Evolutionary conservation across 37 sponge, comb jelly and placozoan genomes (phyloP).

Genomic region (Hormiphora californensis): DNA sequence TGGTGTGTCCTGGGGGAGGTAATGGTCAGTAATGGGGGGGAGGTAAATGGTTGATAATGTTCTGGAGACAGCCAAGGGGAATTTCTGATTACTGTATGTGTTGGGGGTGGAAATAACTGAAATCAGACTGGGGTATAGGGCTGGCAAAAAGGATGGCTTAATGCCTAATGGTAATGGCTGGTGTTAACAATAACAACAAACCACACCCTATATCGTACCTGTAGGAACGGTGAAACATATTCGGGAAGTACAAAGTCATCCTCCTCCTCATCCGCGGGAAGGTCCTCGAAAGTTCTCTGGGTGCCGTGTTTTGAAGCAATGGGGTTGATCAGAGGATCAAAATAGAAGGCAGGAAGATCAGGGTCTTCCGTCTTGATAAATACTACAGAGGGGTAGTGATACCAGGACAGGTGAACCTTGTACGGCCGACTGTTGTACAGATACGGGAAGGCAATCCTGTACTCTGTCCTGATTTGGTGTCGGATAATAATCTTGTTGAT

Average conservation of each 20-base stretch:
- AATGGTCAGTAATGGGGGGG: too few relatives aligned
- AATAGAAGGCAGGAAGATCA: constrained; percentile 99
- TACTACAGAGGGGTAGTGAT: constrained; percentile 92
- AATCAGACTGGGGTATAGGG: too few relatives aligned
- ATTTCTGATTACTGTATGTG: too few relatives aligned
- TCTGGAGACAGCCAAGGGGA: too few relatives aligned
- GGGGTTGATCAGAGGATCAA: constrained; percentile 97
- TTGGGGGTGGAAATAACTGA: too few relatives aligned
- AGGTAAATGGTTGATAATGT: too few relatives aligned
- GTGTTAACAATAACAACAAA: not conserved
- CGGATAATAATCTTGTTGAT: constrained; percentile 99
- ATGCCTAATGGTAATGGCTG: not conserved
- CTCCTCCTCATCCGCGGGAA: constrained; percentile 58
- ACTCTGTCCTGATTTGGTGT: constrained; percentile 94
- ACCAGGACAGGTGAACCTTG: constrained; percentile 97
- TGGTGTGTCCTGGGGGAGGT: constrained; percentile 62
- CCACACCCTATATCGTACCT: not conserved
- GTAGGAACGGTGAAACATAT: constrained; percentile 78
- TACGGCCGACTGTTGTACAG: constrained; percentile 94
- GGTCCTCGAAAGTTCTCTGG: constrained; percentile 52
- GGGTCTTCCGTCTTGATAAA: constrained; percentile 99
- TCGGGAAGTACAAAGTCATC: constrained; percentile 74
- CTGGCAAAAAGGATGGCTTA: too few relatives aligned
- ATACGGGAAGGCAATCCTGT: constrained; percentile 96
- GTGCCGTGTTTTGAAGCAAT: constrained; percentile 80